Evolutionary conservation across 2,797 vertebrate species (phyloP), one percentile per base, ranked within the genome.

Genomic region (Taeniopygia guttata): DNA sequence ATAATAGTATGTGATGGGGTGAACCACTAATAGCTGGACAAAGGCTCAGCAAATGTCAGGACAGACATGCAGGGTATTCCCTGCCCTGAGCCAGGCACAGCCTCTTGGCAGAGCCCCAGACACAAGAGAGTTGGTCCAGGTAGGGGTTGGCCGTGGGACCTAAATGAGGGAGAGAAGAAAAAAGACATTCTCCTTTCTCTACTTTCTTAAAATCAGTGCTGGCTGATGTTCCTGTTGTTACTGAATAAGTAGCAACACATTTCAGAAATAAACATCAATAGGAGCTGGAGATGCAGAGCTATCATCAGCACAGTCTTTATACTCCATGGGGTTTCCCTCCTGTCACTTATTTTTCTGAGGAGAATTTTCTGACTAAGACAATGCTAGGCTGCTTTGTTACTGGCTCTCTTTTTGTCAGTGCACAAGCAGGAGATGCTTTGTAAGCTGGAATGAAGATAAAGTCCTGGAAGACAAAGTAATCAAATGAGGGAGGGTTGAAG

Each of bases 301-400:
- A 43, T 42, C 40, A 49, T 27, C 66, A 46, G 78, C 46, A 20
- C 22, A n/a, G 52, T 21, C 67, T 76, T 81, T 90, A 64, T 85
- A 62, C 62, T 72, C 46, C 34, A 5, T 0, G 1, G 66, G 38
- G 42, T 77, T 93, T 86, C 49, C 60, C 73, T 90, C 80, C 76
- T 84, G 68, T 63, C 64, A 17, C 26, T 86, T 75, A 54, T 13
- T 90, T 58, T 72, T 88, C 46, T 19, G 36, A 75, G 46, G 38
- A 94, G 86, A 72, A 63, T 78, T 82, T 78, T 84, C 48, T 81
- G 73, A 60, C 69, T 87, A 76, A 90, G 68, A 66, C 86, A 90
- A 59, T 60, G 76, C 66, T 46, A 48, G 62, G 26, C 45, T 93
- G 23, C n/a, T 90, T 87, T 89, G 45, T 75, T 86, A 30, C 54